phyloP scores from a whole-genome alignment of 92 coral and sea anemone species.

The Epizoanthus ramosus region DNA sequence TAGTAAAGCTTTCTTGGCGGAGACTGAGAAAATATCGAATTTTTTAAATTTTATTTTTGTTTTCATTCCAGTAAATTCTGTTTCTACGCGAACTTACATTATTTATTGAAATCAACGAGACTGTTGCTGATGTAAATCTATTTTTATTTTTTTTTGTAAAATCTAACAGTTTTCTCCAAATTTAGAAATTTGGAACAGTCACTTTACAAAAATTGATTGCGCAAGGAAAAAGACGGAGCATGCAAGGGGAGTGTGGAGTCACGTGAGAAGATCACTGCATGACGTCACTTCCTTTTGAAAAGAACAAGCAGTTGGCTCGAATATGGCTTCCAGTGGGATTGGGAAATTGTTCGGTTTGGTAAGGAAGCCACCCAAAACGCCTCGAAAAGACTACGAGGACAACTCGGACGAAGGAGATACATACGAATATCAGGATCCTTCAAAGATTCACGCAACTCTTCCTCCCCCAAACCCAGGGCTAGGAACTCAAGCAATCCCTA shows the following conservation, averaged over 20 bases:
- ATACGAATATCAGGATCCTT: conserved; percentile 82
- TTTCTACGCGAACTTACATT: conserved; percentile 5
- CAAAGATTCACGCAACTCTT: conserved; percentile 69
- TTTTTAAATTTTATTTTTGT: too few relatives aligned
- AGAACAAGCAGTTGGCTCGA: conserved; percentile 53
- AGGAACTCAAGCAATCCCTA: conserved; percentile 72
- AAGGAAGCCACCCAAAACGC: conserved; percentile 74
- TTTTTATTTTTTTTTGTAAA: conserved; percentile 13
- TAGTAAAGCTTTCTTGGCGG: too few relatives aligned
- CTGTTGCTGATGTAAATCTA: background rate
- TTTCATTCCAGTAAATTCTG: too few relatives aligned
- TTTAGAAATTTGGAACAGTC: conserved; percentile 27
- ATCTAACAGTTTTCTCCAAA: conserved; percentile 21
- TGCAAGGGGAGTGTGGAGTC: conserved; percentile 29
- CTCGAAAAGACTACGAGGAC: conserved; percentile 77
- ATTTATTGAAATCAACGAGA: background rate
- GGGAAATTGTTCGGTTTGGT: conserved; percentile 78
- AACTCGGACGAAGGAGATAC: conserved; percentile 53
- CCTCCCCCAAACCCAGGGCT: conserved; percentile 57
- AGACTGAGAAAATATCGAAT: too few relatives aligned
- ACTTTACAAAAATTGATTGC: conserved; percentile 2
- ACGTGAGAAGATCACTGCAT: conserved; percentile 36
- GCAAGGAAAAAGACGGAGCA: background rate
- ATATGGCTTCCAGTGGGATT: conserved; percentile 50
- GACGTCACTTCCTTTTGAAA: conserved; percentile 70